Percentiles rank a stretch among this genome's conserved stretches.
Conservation (phyloP, 1,140 invertebrate genomes). For the Lordiphosa mommai region DNA sequence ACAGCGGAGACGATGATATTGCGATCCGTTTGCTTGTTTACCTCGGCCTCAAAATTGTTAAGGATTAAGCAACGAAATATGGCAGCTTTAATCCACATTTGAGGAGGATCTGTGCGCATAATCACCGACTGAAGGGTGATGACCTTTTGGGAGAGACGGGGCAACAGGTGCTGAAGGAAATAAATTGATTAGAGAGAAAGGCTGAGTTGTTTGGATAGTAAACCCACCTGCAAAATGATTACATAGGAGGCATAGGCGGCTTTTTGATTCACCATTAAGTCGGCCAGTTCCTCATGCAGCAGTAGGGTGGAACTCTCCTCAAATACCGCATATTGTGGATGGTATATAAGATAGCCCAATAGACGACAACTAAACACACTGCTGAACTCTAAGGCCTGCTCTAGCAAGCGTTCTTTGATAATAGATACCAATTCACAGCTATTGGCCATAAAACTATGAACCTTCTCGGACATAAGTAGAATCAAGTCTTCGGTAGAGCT, state of each 20-base stretch:
- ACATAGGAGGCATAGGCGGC: constrained; percentile 55
- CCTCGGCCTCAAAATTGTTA: constrained; percentile 65
- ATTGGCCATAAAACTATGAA: constrained; percentile 50
- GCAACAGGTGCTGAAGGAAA: constrained; percentile 46
- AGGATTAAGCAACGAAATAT: constrained; percentile 57
- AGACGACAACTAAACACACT: constrained; percentile 47
- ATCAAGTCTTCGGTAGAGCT: constrained; percentile 20
- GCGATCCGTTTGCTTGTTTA: constrained; percentile 57
- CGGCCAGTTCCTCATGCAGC: constrained; percentile 57
- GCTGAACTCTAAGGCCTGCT: constrained; percentile 14
- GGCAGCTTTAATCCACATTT: constrained; percentile 56
- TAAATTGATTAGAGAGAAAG: background rate
- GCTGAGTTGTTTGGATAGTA: background rate
- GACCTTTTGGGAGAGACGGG: constrained; percentile 43
- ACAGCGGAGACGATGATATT: constrained; percentile 55
- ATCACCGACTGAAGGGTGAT: constrained; percentile 41
- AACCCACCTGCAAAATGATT: constrained; percentile 51
- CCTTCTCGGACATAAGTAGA: constrained; percentile 48
- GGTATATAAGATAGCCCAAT: constrained; percentile 39
- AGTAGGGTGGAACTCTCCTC: constrained; percentile 64
- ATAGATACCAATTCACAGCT: constrained; percentile 38
- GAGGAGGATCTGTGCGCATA: constrained; percentile 50
- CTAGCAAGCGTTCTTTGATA: constrained; percentile 52
- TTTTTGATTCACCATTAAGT: constrained; percentile 45
- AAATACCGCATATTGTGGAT: constrained; percentile 48